phyloP scores from a whole-genome alignment of 2,888 invertebrate genomes.

The Vanessa cardui region DNA sequence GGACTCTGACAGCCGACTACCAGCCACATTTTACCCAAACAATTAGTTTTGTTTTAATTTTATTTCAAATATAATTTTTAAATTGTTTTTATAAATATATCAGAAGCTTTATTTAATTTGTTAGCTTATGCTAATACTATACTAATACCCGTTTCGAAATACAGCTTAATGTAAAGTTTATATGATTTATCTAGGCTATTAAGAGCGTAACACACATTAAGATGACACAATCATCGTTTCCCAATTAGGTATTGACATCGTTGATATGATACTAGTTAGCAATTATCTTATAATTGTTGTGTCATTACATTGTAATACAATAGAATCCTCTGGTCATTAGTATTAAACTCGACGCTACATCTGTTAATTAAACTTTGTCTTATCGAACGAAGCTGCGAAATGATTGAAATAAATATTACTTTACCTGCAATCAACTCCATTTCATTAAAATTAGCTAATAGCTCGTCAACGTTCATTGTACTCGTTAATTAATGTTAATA shows the following conservation, averaged over 20 bases:
- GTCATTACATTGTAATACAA: too few relatives aligned
- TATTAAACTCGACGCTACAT: not conserved
- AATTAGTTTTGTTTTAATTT: conserved; percentile 41
- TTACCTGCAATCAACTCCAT: conserved; percentile 52
- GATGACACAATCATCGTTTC: too few relatives aligned
- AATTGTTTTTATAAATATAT: not conserved
- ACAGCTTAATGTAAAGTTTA: not conserved
- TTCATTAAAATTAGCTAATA: conserved; percentile 53
- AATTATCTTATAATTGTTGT: too few relatives aligned
- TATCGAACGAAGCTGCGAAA: conserved; percentile 29
- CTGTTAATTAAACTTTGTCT: too few relatives aligned
- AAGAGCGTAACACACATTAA: too few relatives aligned
- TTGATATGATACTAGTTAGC: too few relatives aligned
- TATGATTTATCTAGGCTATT: too few relatives aligned
- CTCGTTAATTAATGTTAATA: conserved; percentile 63
- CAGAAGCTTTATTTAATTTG: not conserved
- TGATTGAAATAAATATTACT: conserved; percentile 32
- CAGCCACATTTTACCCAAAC: conserved; percentile 48
- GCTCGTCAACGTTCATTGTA: conserved; percentile 55
- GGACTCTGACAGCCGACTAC: conserved; percentile 46
- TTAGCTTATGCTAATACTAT: not conserved
- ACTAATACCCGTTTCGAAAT: too few relatives aligned
- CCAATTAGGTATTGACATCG: too few relatives aligned
- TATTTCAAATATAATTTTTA: not conserved
- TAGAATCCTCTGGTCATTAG: too few relatives aligned